Evolutionary conservation across 2,113 vertebrate genomes (phyloP), one percentile per base, ranked within the genome.

Genomic region (Dolichallabes microphthalmus): DNA sequence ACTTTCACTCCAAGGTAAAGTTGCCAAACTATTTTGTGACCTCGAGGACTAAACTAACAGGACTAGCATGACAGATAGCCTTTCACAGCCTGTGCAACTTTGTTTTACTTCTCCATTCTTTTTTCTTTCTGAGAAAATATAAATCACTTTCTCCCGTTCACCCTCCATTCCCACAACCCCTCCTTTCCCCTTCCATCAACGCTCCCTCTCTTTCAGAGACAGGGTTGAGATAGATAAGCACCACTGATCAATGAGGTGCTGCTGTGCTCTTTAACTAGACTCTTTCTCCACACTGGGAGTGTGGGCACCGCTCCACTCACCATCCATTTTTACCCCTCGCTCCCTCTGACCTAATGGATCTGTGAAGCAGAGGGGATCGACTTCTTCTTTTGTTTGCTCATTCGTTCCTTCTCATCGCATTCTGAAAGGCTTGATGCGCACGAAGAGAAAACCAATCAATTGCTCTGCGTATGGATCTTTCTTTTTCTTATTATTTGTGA

Each of bases 361-460:
- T 17, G 80, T 27, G 82, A 58, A 88, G 63, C 30, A 27, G 63
- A 75, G 75, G 64, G 80, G 74, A 89, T 89, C 83, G 87, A 89
- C 86, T 86, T 82, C 82, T 87, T 85, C 22, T 61, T 55, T 88
- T 85, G 85, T 86, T 86, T 85, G 85, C 85, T 88, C 45, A 83
- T 89, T 89, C 78, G 84, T 86, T 88, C 85, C 82, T 76, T 80
- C 80, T 88, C 68, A 22, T 83, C 82, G 86, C 75, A 22, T 78
- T 87, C 71, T 82, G 82, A 85, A 87, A 87, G 82, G 82, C 71
- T 83, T 63, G 80, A 85, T 63, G 80, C 19, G 55, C 68, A 61
- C 85, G 19, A 88, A 81, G 82, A 55, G 81, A 89, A 66, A 88
- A 88, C 74, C 83, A 63, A 89, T 89, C 88, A 87, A 89, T 89